These are phyloP conservation scores for Drosophila anomalata DNA, from an alignment of 2,888 invertebrate genomes.

Conservation along the genomic window DNA sequence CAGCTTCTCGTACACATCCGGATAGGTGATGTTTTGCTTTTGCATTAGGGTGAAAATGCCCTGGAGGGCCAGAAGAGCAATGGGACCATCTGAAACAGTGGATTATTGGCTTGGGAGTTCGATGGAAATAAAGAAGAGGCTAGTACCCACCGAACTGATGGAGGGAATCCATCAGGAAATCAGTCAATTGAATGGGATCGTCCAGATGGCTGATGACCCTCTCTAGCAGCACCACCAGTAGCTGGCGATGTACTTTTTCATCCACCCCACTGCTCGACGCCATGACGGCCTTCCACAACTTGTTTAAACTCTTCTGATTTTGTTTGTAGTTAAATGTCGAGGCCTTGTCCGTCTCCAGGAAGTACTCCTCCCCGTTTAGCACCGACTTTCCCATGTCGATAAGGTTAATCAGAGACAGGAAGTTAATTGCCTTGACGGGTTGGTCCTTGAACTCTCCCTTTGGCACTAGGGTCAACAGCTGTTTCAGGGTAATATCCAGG, in stretches of 20 bases:
- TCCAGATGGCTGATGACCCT: constrained; percentile 91
- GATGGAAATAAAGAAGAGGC: not conserved
- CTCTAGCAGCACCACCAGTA: constrained; percentile 92
- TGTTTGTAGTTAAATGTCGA: constrained; percentile 85
- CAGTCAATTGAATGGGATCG: constrained; percentile 93
- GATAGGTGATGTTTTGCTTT: constrained; percentile 96
- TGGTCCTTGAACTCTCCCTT: constrained; percentile 84
- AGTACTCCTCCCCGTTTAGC: constrained; percentile 77
- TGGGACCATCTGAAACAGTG: constrained; percentile 89
- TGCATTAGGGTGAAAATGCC: constrained; percentile 95
- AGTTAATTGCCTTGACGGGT: constrained; percentile 86
- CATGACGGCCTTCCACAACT: constrained; percentile 88
- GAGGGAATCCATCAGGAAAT: constrained; percentile 95
- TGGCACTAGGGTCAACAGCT: constrained; percentile 86
- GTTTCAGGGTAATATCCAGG: constrained; percentile 89
- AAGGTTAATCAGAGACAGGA: constrained; percentile 87
- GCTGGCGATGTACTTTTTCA: constrained; percentile 89
- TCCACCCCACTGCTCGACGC: constrained; percentile 86
- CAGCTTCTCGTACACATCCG: constrained; percentile 96
- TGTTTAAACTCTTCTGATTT: constrained; percentile 87
- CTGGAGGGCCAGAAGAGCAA: constrained; percentile 95
- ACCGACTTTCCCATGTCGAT: constrained; percentile 83
- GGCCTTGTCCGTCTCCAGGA: constrained; percentile 38
- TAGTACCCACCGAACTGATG: constrained; percentile 87
- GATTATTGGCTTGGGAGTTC: not conserved